A percentile compares a stretch with the other conserved stretches of the same genome.
These are phyloP conservation scores for Premnoplex brunnescens DNA, from an alignment of 2,797 vertebrate species.

Conservation along the genomic window DNA sequence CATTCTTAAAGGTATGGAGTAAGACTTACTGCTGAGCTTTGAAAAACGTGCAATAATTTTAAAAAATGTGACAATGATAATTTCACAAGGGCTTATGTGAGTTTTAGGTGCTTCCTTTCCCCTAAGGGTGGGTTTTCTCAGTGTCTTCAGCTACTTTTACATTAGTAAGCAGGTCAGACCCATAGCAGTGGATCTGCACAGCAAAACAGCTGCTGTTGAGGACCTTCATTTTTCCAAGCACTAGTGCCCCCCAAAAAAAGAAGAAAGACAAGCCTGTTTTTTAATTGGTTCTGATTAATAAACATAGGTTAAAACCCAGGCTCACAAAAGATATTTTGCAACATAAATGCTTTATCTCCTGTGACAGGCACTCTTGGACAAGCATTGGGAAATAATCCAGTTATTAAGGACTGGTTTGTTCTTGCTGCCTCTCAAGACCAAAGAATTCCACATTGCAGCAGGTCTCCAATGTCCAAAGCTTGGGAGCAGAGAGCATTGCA, in stretches of 20 bases:
- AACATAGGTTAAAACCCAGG: not conserved
- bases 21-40: not conserved
- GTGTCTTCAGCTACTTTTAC: not conserved
- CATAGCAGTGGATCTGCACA: not conserved
- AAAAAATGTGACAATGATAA: not conserved
- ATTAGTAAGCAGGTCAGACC: not conserved
- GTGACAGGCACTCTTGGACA: not conserved
- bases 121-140: not conserved
- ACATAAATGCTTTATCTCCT: accelerated
- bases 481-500: not conserved
- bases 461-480: accelerated
- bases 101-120: not conserved
- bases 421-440: not conserved
- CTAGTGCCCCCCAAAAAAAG: not conserved
- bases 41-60: not conserved
- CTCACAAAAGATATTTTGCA: not conserved
- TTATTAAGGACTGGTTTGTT: not conserved
- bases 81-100: not conserved
- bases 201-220: not conserved
- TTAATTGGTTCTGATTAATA: not conserved
- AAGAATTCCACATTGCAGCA: not conserved
- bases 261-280: not conserved
- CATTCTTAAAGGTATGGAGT: not conserved
- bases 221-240: not conserved
- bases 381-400: not conserved